Base-by-base conservation (phyloP, 2,888 invertebrate species). In the Chrysina gloriosa region DNA sequence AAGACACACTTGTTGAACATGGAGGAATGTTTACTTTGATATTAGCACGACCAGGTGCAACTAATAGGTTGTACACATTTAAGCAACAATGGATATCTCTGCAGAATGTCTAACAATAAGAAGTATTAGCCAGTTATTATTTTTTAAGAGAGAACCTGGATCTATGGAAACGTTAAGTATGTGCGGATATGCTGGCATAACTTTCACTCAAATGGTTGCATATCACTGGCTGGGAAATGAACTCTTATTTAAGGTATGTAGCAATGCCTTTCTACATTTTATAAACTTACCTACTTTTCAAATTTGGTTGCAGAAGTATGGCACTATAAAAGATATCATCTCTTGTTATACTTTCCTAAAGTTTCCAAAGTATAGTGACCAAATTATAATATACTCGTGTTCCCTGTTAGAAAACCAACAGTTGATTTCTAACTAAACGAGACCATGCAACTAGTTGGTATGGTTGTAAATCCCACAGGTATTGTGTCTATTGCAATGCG, bases 201-300 rank as follows among this genome's bases (percentile, higher is more conserved):
- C 69, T 1, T 45, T 70, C 39, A 31, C 50, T n/a, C 69, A 73
- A 27, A 63, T 72, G 16, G 63, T 65, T 36, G 68, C 72, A 27
- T 73, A 72, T 16, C 70, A 70, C 36, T 70, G 70, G 69, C 69
- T 71, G 21, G 73, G 71, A 42, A 72, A 72, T 48, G 69, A 70
- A 56, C 50, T 72, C 45, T 69, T 72, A 6, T 11, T 54, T 14
- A 72, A 72, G 70, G 73, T 71, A 61, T 19, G 1, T 1, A 11
- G 4, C 2, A n/a, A n/a, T 39, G 39, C 36, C 3, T 36, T 39
- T n/a, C n/a, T 39, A 11, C 1, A 11, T n/a, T n/a, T n/a, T n/a
- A n/a, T n/a, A 39, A 39, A 2, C n/a, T 39, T 7, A 2, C n/a
- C 4, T n/a, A 4, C 2, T 39, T 39, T 39, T n/a, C n/a, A 39